Base-by-base conservation (phyloP, 2,113 vertebrate species). In the Pachycephala philippinensis region DNA sequence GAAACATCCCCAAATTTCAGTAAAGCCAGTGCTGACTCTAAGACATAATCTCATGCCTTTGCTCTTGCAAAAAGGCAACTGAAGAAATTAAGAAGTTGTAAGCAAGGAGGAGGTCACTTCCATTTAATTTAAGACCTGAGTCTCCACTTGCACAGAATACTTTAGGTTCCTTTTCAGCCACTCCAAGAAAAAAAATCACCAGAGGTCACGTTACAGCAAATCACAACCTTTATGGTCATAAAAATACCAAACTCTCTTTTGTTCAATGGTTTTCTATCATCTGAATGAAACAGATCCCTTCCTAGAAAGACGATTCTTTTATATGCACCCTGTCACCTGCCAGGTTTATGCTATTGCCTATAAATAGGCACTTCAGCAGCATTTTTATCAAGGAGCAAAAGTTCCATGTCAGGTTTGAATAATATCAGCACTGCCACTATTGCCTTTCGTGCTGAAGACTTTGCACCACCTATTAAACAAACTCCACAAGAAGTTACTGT, bases 41-140 rank as follows among this genome's bases (percentile, higher is more conserved):
- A 20, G 20, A 28, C n/a, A 1, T 33, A 31, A 39, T 17, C 4
- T 60, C 45, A 24, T 1, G 1, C 17, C n/a, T n/a, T 11, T 42
- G 15, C 49, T 78, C 50, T 52, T 3, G 0, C 52, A 63, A 75
- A 70, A 83, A 66, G 24, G 23, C 35, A 68, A 30, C 42, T 76
- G 57, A 63, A 71, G 52, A 59, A 86, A 80, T 28, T 3, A 79
- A 30, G 9, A 57, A 63, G 7, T 4, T n/a, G 13, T n/a, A 40
- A 50, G 45, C 3, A 65, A 74, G 42, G 7, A 71, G 42, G n/a
- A 93, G 49, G 4, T 63, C 65, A 14, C 13, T 80, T 23, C 11
- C 16, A 15, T 52, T 35, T 63, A 21, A 49, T 30, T 87, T 23
- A 33, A 57, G 57, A 49, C 27, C 7, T 1, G 8, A 37, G 8